Base-by-base conservation (phyloP, 1,140 invertebrate genomes). In the Drosophila sulfurigaster region DNA sequence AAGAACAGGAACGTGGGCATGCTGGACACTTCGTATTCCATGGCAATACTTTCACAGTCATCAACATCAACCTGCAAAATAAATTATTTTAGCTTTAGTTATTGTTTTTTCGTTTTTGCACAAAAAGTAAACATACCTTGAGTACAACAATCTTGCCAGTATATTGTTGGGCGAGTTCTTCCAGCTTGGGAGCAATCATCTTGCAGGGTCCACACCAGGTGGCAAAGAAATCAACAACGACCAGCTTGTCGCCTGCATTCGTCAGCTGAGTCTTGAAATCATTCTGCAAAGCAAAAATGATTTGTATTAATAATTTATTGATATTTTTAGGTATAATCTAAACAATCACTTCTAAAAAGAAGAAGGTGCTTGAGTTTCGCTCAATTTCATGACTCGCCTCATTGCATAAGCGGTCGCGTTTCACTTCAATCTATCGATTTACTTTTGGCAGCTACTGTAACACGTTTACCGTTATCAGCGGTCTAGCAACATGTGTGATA, bases 1-100 rank as follows among this genome's bases (percentile, higher is more conserved):
- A 98, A 94, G 92, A 98, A 98, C 20, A 98, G 93, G 92, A 99
- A 99, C 1, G 98, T 99, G 48, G 98, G 98, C 98, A 99, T 98
- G 56, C 96, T 97, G 73, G 94, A 94, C 78, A 99, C 96, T 75
- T 96, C 94, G 93, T 98, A 98, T 63, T 96, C 94, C 57, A 94
- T 93, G 7, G 96, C 96, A 58, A 98, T 93, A 15, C 98, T 97
- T 91, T 97, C 97, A 88, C 95, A 95, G 78, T 98, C 96, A 88
- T 99, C 98, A 1, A 99, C 97, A 93, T 99, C 97, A 16, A 98
- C 95, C 97, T 98, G 91, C 94, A 94, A 15, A 41, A 43, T 43
- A 4, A 43, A 0, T 11, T 41, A 5, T 3, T 25, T 25, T 25
- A 43, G 11, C 41, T 5, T 43, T 43, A 43, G 41, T 43, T 3